A percentile compares a stretch with the other conserved stretches of the same genome.
Conservation (phyloP, 2,113 vertebrate species). For the Tupaia tana region DNA sequence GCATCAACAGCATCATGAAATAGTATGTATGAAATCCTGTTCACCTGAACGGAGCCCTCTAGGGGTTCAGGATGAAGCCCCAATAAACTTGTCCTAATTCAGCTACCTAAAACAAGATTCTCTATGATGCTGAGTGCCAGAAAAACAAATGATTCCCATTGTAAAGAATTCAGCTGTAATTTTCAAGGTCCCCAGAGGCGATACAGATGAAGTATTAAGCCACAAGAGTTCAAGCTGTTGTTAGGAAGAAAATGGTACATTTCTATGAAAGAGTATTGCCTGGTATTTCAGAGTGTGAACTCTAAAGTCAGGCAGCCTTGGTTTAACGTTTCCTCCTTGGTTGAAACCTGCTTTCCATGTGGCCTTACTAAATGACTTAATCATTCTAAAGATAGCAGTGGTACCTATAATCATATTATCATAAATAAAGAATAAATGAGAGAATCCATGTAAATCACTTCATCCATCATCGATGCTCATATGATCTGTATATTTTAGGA, state of each 20-base stretch:
- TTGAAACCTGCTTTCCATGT: background rate
- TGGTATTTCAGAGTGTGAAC: background rate
- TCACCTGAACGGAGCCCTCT: background rate
- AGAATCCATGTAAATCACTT: background rate
- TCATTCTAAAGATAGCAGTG: background rate
- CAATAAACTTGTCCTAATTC: constrained; percentile 7
- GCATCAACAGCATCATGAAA: constrained; percentile 18
- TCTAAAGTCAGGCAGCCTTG: background rate
- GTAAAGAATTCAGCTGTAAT: constrained; percentile 66
- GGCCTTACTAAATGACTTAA: background rate
- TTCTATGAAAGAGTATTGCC: background rate
- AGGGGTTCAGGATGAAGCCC: background rate
- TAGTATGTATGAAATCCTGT: background rate
- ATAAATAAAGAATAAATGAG: background rate
- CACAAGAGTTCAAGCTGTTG: constrained; percentile 4
- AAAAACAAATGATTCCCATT: constrained; percentile 41
- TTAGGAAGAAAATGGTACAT: background rate
- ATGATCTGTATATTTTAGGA: background rate
- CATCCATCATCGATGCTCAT: background rate
- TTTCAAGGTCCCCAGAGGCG: constrained; percentile 27
- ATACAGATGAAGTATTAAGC: constrained; percentile 41
- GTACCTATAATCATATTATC: background rate
- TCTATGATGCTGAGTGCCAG: constrained; percentile 20
- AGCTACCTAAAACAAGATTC: constrained; percentile 22
- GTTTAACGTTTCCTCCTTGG: background rate